These are phyloP conservation scores for Seriola aureovittata DNA, from an alignment of 2,113 vertebrate genomes.

Conservation along the genomic window DNA sequence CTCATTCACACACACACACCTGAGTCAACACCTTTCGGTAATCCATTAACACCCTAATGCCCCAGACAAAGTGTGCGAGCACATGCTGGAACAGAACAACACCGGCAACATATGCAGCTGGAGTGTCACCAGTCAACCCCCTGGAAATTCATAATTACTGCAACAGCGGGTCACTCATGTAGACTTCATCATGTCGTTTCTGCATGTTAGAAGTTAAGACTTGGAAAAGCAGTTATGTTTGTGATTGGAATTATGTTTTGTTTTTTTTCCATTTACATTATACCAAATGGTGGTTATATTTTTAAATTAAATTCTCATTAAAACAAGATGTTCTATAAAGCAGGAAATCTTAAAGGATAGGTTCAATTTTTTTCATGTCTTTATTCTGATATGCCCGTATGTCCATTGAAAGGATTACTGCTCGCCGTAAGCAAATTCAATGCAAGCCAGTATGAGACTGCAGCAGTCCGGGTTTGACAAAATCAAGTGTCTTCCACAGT, in stretches of 20 bases:
- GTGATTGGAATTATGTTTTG: background rate
- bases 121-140: slow-evolving; percentile 25
- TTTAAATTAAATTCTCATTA: background rate
- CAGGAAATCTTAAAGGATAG: background rate
- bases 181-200: background rate
- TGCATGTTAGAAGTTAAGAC: background rate
- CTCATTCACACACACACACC: slow-evolving; percentile 76
- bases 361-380: background rate
- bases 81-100: slow-evolving; percentile 44
- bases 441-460: too few relatives aligned
- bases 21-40: slow-evolving; percentile 89
- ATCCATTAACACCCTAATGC: slow-evolving; percentile 87
- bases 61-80: slow-evolving; percentile 76
- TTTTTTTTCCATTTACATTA: too few relatives aligned
- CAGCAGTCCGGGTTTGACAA: background rate
- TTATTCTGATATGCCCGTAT: background rate
- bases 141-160: slow-evolving; percentile 50
- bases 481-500: background rate
- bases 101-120: slow-evolving; percentile 26
- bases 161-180: slow-evolving; percentile 59
- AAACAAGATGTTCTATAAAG: too few relatives aligned
- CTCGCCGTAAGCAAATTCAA: background rate
- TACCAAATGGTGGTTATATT: background rate
- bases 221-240: background rate
- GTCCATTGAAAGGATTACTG: background rate